Base-by-base conservation (phyloP, 92 coral and sea anemone species). In the Umimayanthus kanabou region DNA sequence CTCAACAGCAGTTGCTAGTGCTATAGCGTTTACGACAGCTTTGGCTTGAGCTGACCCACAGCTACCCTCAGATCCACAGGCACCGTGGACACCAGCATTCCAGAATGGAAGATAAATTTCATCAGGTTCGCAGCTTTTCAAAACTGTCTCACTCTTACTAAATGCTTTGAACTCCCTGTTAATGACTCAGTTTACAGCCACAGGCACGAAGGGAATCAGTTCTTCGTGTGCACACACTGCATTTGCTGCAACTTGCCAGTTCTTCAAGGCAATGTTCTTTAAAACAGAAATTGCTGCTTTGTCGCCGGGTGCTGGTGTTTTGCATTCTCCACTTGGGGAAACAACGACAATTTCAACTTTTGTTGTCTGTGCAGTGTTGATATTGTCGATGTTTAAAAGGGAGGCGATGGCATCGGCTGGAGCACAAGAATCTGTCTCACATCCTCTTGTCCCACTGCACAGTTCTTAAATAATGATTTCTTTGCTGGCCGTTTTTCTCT, bases 31-130 rank as follows among this genome's bases (percentile, higher is more conserved):
- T 6, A 6, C 26, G 71, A n/a, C 26, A 1, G 8, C 71, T 25
- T 65, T 65, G 25, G 71, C 26, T 20, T n/a, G 25, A 65, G 71
- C 71, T 1, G 71, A 65, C 71, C 9, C 71, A 65, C 26, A 65
- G 80, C 43, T 33, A 13, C 80, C 80, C 40, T 75, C 67, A 2
- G 30, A 43, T 30, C 85, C 85, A 80, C 85, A 80, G 37, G 77
- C 85, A 43, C 85, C 77, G 69, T 43, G 58, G 14, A 80, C 85
- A 80, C 85, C 45, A 18, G 77, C 85, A 55, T 80, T 80, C 85
- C 64, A 80, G 22, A 80, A 80, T 16, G 85, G 85, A 49, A 80
- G 50, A 42, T 80, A 47, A 33, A 33, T 33, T 2, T 33, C 37
- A 2, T 33, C 37, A 33, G 37, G 37, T 33, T 2, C 11, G 67